A percentile compares a stretch with the other conserved stretches of the same genome.
Evolutionary conservation across 2,797 vertebrate genomes (phyloP).

Genomic region (Sebastes hubbsi): DNA sequence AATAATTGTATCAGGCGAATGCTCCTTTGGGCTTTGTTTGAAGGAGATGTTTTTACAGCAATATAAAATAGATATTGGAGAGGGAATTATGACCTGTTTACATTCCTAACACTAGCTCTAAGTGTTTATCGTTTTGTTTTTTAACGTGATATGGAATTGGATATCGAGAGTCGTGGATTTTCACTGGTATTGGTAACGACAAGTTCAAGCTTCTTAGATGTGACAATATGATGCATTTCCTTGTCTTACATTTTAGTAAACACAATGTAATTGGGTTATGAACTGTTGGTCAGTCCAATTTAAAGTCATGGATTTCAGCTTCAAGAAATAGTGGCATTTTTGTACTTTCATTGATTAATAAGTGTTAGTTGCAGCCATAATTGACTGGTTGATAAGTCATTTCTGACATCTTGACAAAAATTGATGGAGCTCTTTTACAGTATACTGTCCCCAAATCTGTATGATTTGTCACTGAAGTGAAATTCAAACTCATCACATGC

Average conservation of each 20-base stretch:
- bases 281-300: neutral
- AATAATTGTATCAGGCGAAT: no score
- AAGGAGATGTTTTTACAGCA: no score
- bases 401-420: neutral
- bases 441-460: neutral
- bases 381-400: neutral
- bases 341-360: neutral
- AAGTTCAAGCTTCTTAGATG: neutral
- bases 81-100: no score
- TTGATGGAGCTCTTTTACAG: neutral
- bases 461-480: no score
- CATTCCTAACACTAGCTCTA: no score
- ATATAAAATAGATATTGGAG: no score
- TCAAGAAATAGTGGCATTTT: neutral
- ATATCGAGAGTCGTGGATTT: no score
- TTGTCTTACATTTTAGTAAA: neutral
- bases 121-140: no score
- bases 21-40: no score
- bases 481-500: neutral
- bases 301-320: neutral
- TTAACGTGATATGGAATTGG: no score
- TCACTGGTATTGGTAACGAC: neutral
- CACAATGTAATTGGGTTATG: neutral
- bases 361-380: neutral
- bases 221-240: neutral